A percentile compares a stretch with the other conserved stretches of the same genome.
Conservation (phyloP, 1,140 invertebrate genomes). For the Periplaneta americana region DNA sequence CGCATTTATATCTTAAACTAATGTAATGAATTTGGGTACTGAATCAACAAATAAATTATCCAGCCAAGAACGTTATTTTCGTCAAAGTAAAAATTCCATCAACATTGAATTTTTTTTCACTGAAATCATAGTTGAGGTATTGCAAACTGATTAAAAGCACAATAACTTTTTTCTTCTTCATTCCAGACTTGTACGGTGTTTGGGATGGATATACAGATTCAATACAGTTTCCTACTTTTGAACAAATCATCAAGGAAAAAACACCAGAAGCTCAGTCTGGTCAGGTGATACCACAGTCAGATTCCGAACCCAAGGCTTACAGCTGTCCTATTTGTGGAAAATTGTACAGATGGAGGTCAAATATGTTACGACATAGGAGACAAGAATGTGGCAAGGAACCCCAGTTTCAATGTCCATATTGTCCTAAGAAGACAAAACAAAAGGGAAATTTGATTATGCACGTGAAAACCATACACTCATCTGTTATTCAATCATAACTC, state of each 20-base stretch:
- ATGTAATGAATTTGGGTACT: no score
- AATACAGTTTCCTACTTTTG: not conserved
- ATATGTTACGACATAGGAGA: constrained; percentile 15
- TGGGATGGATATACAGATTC: not conserved
- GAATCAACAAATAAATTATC: no score
- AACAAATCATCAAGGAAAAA: not conserved
- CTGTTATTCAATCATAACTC: not conserved
- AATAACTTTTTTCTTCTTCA: not conserved
- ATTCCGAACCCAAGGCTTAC: not conserved
- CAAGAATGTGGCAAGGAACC: constrained; percentile 34
- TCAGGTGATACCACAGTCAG: not conserved
- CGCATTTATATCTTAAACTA: no score
- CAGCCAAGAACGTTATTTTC: no score
- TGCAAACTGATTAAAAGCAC: no score
- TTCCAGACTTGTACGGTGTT: not conserved
- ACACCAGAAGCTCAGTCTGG: not conserved
- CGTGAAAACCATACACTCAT: not conserved
- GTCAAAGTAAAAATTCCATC: no score
- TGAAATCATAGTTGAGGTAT: no score
- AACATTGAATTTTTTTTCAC: no score
- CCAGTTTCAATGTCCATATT: constrained; percentile 32
- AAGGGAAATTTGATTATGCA: constrained; percentile 25
- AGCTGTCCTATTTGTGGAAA: constrained; percentile 34
- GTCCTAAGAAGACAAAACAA: constrained; percentile 23
- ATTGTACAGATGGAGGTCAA: constrained; percentile 32